These are phyloP conservation scores for Boloria selene DNA, from an alignment of 2,888 invertebrate genomes.

Conservation along the genomic window DNA sequence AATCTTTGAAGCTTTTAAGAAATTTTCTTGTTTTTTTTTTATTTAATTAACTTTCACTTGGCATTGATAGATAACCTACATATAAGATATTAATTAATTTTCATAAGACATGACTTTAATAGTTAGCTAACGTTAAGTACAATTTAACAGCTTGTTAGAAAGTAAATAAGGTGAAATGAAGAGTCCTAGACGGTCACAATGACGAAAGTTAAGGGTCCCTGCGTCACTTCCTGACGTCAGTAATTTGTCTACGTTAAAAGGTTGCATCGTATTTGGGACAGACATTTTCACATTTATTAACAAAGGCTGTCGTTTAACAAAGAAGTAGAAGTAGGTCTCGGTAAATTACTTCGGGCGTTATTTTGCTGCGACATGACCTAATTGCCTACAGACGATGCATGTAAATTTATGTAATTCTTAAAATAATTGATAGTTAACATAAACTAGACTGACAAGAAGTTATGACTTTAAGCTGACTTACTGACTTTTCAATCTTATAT, in stretches of 20 bases:
- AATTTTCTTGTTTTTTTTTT: no score
- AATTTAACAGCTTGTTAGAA: not conserved
- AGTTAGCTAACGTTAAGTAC: not conserved
- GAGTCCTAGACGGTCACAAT: not conserved
- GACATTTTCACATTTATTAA: conserved; percentile 16
- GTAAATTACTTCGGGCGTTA: conserved; percentile 10
- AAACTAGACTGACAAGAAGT: no score
- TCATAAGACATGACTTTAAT: no score
- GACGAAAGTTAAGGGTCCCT: not conserved
- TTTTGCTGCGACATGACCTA: conserved; percentile 1
- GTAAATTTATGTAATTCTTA: not conserved
- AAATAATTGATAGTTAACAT: no score
- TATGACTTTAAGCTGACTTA: no score
- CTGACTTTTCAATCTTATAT: no score
- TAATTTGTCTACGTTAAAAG: conserved; percentile 19
- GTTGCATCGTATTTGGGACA: conserved; percentile 20
- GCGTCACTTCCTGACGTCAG: conserved; percentile 14
- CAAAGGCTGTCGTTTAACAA: conserved; percentile 14
- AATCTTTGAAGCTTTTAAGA: no score
- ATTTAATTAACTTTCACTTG: no score
- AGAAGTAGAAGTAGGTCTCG: conserved; percentile 7
- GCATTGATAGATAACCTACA: no score
- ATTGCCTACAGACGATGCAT: not conserved
- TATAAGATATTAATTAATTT: no score
- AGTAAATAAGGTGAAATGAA: conserved; percentile 1